Conservation (phyloP, 2,888 invertebrate genomes). For the Sicus ferrugineus region DNA sequence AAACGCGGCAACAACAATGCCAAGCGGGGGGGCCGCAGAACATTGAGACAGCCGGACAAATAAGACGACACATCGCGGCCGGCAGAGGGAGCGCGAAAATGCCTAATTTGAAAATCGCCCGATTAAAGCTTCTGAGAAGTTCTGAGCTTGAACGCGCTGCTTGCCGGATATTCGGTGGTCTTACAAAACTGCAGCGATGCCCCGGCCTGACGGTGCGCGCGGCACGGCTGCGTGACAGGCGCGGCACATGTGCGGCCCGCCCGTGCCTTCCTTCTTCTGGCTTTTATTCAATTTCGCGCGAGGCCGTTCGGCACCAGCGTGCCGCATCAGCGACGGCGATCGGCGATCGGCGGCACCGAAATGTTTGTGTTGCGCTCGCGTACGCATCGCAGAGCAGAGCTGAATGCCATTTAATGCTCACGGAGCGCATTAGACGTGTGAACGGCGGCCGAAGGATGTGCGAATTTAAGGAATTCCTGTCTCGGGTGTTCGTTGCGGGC, state of each 20-base stretch:
- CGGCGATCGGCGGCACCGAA: not conserved
- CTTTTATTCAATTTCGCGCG: not conserved
- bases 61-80: not conserved
- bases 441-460: not conserved
- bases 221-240: slow-evolving; percentile 23
- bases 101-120: slow-evolving; percentile 29
- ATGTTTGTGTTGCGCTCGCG: not conserved
- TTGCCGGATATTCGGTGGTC: slow-evolving; percentile 24
- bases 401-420: slow-evolving; percentile 12
- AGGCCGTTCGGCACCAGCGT: slow-evolving; percentile 14
- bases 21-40: no score
- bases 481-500: not conserved
- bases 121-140: slow-evolving; percentile 31
- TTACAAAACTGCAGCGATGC: slow-evolving; percentile 31
- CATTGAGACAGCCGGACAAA: not conserved
- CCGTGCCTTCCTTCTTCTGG: not conserved
- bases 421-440: slow-evolving; percentile 12
- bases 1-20: no score
- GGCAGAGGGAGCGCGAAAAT: not conserved
- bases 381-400: not conserved
- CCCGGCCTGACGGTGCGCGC: not conserved
- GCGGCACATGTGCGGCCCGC: slow-evolving; percentile 26
- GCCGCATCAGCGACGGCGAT: not conserved
- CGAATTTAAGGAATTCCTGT: slow-evolving; percentile 10
- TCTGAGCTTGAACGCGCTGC: not conserved